A percentile compares a stretch with the other conserved stretches of the same genome.
Evolutionary conservation across 2,797 vertebrate genomes (phyloP).

Genomic region (Acridotheres tristis): DNA sequence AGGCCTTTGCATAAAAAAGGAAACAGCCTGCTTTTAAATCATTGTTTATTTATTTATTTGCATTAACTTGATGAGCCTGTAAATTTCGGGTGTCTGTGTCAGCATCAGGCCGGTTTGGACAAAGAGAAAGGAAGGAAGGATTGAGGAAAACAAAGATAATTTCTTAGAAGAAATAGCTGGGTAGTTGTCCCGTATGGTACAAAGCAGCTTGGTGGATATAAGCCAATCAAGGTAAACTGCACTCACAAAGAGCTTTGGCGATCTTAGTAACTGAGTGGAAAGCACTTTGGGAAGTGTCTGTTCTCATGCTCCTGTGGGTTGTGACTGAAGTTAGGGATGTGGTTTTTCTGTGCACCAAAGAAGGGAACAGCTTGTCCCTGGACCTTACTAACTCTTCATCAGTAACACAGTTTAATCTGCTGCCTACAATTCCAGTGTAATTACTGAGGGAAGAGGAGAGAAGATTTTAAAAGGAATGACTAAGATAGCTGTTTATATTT

Average conservation of each 20-base stretch:
- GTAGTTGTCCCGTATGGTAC: neutral
- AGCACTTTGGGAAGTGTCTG: neutral
- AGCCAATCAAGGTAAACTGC: neutral
- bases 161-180: neutral
- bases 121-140: neutral
- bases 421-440: neutral
- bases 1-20: neutral
- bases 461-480: neutral
- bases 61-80: neutral
- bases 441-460: neutral
- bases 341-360: neutral
- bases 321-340: neutral
- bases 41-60: neutral
- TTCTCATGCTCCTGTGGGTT: rapidly evolving
- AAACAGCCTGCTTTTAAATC: neutral
- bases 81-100: neutral
- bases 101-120: neutral
- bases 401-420: neutral
- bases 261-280: neutral
- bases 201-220: neutral
- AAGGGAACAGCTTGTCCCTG: neutral
- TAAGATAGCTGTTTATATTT: neutral
- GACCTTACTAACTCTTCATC: neutral
- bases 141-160: neutral
- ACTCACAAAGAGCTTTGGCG: neutral